Evolutionary conservation across 2,113 vertebrate genomes (phyloP), one percentile per base, ranked within the genome.

Genomic region (Vulpes lagopus): DNA sequence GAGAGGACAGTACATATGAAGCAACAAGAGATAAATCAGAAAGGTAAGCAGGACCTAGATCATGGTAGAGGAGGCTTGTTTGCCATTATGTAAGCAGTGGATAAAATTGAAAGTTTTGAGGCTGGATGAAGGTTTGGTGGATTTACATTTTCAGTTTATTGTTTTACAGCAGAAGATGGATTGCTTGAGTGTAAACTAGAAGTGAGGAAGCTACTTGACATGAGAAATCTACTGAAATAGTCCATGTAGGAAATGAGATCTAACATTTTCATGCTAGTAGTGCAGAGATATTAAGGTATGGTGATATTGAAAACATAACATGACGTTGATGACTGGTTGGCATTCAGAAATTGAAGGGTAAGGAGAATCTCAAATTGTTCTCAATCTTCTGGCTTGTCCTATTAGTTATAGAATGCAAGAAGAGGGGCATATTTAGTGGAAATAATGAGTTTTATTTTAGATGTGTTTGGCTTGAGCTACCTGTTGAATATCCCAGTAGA

Each of bases 91-190:
- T 57, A 87, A 80, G 17, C 8, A 96, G 27, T 80, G 30, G 8
- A 1, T 88, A 60, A 76, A 92, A 80, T 43, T 80, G 51, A 64
- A 86, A 57, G 15, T 59, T 43, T 94, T 32, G 5, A 17, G 71
- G 3, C 69, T 2, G 9, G 38, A 5, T 23, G 55, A 12, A 9
- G 3, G 20, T 11, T 55, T 88, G 20, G 64, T 80, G 60, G 15
- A 67, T 94, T 89, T 83, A 25, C n/a, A 69, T 94, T 91, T 95
- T 95, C 65, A 80, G 60, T 32, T 35, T 60, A 89, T 96, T 95
- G 57, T 79, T 15, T 95, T 79, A 43, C 78, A 94, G 71, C 11
- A 43, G n/a, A 93, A 86, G 81, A 91, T 96, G 35, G 8, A 95
- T 97, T 93, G 51, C 20, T 96, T 62, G 59, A 25, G 15, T 76